Evolutionary conservation across 2,888 invertebrate genomes (phyloP).

Genomic region (Scelioninae gen. 1): DNA sequence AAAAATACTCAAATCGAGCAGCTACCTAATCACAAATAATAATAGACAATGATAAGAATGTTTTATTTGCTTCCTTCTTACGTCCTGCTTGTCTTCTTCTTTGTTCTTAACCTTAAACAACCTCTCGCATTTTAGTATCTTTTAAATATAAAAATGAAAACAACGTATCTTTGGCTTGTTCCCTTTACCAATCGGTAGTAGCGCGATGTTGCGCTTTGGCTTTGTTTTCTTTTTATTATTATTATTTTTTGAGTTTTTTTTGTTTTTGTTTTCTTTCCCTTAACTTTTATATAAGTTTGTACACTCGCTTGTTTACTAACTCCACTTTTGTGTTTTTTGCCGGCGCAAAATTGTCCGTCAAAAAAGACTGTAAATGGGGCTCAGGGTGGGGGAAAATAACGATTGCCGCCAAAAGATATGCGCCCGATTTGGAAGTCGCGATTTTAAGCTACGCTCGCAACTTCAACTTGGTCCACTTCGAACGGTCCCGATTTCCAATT

Average conservation of each 20-base stretch:
- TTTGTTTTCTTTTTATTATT: constrained; percentile 75
- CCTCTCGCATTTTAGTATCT: constrained; percentile 79
- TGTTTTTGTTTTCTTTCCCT: constrained; percentile 76
- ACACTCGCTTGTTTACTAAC: constrained; percentile 77
- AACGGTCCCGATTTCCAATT: constrained; percentile 63
- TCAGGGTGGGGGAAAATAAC: constrained; percentile 2
- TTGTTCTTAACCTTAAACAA: constrained; percentile 57
- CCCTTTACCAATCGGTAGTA: constrained; percentile 89
- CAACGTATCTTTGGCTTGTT: constrained; percentile 94
- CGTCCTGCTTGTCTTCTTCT: constrained; percentile 49
- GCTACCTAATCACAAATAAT: constrained; percentile 75
- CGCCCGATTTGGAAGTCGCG: constrained; percentile 62
- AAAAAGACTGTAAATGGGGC: no score
- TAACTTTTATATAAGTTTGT: constrained; percentile 82
- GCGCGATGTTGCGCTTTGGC: constrained; percentile 80
- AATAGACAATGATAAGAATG: constrained; percentile 71
- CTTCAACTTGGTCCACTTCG: constrained; percentile 59
- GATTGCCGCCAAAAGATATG: constrained; percentile 8
- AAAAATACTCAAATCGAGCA: constrained; percentile 26
- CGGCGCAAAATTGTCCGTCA: constrained; percentile 38
- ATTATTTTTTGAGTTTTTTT: constrained; percentile 71
- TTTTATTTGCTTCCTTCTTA: constrained; percentile 50
- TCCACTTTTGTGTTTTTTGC: constrained; percentile 61
- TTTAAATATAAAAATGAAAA: constrained; percentile 87
- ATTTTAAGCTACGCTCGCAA: constrained; percentile 50